Evolutionary conservation across 2,888 invertebrate genomes (phyloP), one percentile per base, ranked within the genome.

Genomic region (Chymomyza caudatula): DNA sequence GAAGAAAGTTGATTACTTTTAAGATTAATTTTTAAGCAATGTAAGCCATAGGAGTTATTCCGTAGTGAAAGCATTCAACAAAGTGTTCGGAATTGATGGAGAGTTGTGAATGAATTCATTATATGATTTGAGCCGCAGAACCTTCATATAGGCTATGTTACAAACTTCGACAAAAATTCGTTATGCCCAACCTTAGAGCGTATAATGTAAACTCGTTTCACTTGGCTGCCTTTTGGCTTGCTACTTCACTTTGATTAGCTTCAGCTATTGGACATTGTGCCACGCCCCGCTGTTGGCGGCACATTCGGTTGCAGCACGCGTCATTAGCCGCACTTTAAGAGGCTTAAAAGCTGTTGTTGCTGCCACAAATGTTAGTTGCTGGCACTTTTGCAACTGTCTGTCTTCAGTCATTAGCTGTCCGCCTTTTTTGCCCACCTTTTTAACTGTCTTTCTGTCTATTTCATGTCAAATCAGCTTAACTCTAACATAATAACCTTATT

Each of bases 401-500:
- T 69, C 47, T 43, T 20, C 63, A 37, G 29, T 55, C 70, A 65
- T 51, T 64, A 64, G 69, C 61, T 66, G 43, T 43, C 19, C 29
- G 23, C 29, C 29, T n/a, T 29, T 52, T 52, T 52, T 23, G 52
- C 23, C 57, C 15, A n/a, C 13, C 43, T 25, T 6, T 29, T 6
- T 22, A 37, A 3, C 22, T 25, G 20, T 25, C 29, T n/a, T 11
- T 44, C 42, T 64, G 37, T 63, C 44, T 25, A 53, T 71, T 60
- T 63, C 69, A 71, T 73, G 73, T 79, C 79, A 82, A 86, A 86
- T 86, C 82, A 61, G 77, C 86, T 86, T 86, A 86, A 82, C 61
- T 76, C 70, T 69, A 74, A 71, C 81, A 78, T 86, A 82, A 82
- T 86, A 77, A 86, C 86, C 81, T 86, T 86, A 82, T 82, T 86